Conservation (phyloP, 2,888 invertebrate species). For the Tupiocoris notatus region DNA sequence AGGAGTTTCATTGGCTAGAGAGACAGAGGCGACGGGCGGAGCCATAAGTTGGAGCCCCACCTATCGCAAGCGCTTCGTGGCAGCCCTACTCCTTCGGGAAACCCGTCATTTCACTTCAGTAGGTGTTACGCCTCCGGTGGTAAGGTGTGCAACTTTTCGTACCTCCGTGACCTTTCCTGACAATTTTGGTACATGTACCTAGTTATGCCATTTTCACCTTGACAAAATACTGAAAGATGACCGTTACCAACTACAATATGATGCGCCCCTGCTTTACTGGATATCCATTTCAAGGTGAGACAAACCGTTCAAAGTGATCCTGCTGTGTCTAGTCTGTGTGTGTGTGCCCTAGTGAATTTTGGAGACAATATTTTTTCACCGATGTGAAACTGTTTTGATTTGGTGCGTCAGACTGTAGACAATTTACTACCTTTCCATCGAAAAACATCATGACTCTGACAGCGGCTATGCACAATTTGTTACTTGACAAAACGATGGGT, state of each 20-base stretch:
- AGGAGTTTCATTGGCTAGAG: neutral
- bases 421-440: slow-evolving; percentile 9
- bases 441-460: slow-evolving; percentile 45
- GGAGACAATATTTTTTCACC: neutral
- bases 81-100: neutral
- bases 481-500: slow-evolving; percentile 48
- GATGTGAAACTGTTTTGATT: slow-evolving; percentile 33
- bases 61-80: neutral
- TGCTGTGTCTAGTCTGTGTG: slow-evolving; percentile 13
- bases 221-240: slow-evolving; percentile 50
- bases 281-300: slow-evolving; percentile 56
- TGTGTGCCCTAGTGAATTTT: neutral
- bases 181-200: neutral
- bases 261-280: slow-evolving; percentile 56
- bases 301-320: slow-evolving; percentile 33
- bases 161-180: slow-evolving; percentile 4
- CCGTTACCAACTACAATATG: slow-evolving; percentile 55
- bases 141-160: slow-evolving; percentile 20
- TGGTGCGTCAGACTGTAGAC: slow-evolving; percentile 27
- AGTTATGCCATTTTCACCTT: slow-evolving; percentile 25
- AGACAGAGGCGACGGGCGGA: neutral
- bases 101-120: slow-evolving; percentile 30
- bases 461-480: slow-evolving; percentile 48
- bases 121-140: slow-evolving; percentile 26
- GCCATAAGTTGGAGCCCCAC: slow-evolving; percentile 9